Evolutionary conservation across 2,888 invertebrate genomes (phyloP), one percentile per base, ranked within the genome.

Genomic region (Sesamia inferens): DNA sequence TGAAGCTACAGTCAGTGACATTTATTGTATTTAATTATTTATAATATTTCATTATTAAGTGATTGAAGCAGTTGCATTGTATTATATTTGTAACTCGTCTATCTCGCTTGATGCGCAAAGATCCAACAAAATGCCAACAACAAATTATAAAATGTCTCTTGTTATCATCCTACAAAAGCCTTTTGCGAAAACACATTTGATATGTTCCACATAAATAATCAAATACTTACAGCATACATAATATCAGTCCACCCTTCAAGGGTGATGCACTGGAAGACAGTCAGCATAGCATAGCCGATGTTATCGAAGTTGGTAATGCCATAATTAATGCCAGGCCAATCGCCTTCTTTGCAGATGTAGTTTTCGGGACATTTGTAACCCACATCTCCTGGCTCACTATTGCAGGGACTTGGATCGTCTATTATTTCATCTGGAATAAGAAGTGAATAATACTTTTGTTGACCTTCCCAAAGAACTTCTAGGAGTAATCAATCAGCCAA

Each of bases 221-320:
- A 31, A 8, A 16, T 86, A 95, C 97, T 97, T 97, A 99, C 99
- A 96, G 97, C 97, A 93, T 99, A 99, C 94, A 99, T 97, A 75
- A 99, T 99, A 92, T 99, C 99, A 70, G 99, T 99, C 99, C 99
- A 99, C 22, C 99, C 99, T 96, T 99, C 99, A 83, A 99, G 97
- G 8, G 99, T 99, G 82, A 99, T 98, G 94, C 99, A 99, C 91
- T 99, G 99, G 96, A 99, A 99, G 81, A 99, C 99, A 44, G 99
- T 99, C 87, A 99, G 97, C 99, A 99, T 99, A 79, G 99, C 98
- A 78, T 99, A 97, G 70, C 99, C 99, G 90, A 99, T 99, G 95
- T 99, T 99, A 95, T 99, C 99, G 92, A 99, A 99, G 95, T 99
- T 99, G 14, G 99, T 99, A 90, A 99, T 99, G 69, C 99, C 99